These are phyloP conservation scores for Drosophila kurseongensis DNA, from an alignment of 1,140 invertebrate species.

Conservation along the genomic window DNA sequence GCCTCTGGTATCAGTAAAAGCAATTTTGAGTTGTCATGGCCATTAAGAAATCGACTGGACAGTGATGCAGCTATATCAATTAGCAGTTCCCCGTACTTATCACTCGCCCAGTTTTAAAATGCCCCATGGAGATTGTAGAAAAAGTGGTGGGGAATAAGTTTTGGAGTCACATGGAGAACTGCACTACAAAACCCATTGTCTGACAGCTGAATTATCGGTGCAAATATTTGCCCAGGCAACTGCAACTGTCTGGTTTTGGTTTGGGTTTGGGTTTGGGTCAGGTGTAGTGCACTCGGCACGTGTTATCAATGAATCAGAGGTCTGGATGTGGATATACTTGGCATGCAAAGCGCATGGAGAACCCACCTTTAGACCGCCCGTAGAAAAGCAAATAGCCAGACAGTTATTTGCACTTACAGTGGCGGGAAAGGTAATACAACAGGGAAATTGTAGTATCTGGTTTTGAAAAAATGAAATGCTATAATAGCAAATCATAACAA, in stretches of 20 bases:
- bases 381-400: slow-evolving; percentile 15
- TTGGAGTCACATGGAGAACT: slow-evolving; percentile 35
- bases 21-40: slow-evolving; percentile 27
- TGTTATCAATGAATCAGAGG: slow-evolving; percentile 64
- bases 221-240: slow-evolving; percentile 59
- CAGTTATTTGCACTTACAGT: not conserved
- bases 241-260: slow-evolving; percentile 34
- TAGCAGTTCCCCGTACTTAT: slow-evolving; percentile 23
- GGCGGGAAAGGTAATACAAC: not conserved
- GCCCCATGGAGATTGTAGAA: not conserved
- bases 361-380: slow-evolving; percentile 26
- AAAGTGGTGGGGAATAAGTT: not conserved
- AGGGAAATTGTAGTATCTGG: slow-evolving; percentile 1
- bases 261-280: slow-evolving; percentile 22
- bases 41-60: slow-evolving; percentile 3
- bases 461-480: not conserved
- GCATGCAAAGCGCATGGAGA: slow-evolving; percentile 49
- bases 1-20: slow-evolving; percentile 18
- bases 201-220: slow-evolving; percentile 26
- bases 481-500: no score
- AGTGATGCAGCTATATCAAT: slow-evolving; percentile 43
- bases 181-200: slow-evolving; percentile 43
- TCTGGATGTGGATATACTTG: slow-evolving; percentile 54
- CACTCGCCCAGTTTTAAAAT: slow-evolving; percentile 13
- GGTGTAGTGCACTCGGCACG: slow-evolving; percentile 51